Percentiles rank a stretch among this genome's conserved stretches.
These are phyloP conservation scores for Zygogramma bicolorata DNA, from an alignment of 2,888 invertebrate genomes.

Conservation along the genomic window DNA sequence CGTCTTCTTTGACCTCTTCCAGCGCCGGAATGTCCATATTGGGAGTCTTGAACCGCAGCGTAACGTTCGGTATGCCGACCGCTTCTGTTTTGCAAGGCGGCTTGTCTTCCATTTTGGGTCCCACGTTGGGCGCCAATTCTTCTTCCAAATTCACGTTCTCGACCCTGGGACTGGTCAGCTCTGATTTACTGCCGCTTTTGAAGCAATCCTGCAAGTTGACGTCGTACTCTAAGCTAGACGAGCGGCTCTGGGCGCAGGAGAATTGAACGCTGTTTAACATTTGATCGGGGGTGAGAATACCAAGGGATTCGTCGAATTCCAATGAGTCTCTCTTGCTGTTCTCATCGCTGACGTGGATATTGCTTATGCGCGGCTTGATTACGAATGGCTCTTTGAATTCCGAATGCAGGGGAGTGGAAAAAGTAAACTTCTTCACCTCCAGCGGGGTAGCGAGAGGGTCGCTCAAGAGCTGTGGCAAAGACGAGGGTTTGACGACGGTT, in stretches of 20 bases:
- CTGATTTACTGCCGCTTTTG: conserved; percentile 27
- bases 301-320: conserved; percentile 84
- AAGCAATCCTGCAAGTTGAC: conserved; percentile 29
- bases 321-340: conserved; percentile 80
- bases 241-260: conserved; percentile 32
- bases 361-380: conserved; percentile 37
- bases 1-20: conserved; percentile 47
- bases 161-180: conserved; percentile 34
- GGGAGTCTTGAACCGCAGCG: neutral
- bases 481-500: conserved; percentile 48
- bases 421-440: conserved; percentile 30
- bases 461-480: conserved; percentile 45
- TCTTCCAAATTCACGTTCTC: conserved; percentile 22
- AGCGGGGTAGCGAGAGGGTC: conserved; percentile 23
- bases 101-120: neutral
- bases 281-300: conserved; percentile 89
- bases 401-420: conserved; percentile 44
- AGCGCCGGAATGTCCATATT: neutral
- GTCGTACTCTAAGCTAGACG: conserved; percentile 45
- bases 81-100: neutral
- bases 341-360: conserved; percentile 28
- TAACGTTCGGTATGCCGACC: neutral
- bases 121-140: neutral
- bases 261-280: conserved; percentile 71
- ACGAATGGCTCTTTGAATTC: conserved; percentile 40